Base-by-base conservation (phyloP, 92 coral and sea anemone species). In the Zoanthus gigantus region DNA sequence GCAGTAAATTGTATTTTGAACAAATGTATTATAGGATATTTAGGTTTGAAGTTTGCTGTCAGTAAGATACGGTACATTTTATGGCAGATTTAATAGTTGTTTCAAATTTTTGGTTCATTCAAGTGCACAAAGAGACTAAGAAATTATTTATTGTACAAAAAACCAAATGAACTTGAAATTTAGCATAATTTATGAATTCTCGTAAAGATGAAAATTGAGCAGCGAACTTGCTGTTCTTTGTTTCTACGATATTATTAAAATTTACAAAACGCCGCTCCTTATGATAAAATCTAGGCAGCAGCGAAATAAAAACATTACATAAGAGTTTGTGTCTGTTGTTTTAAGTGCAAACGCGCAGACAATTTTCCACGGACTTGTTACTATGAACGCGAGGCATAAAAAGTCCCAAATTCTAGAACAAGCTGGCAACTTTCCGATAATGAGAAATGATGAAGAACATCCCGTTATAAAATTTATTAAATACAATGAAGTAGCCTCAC, bases 1-100 rank as follows among this genome's bases (percentile, higher is more conserved):
- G 88, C 93, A 93, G 32, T 66, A 82, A 90, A 90, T 92, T 87
- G 94, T 95, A 95, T 95, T 95, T 95, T 95, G 93, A 86, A 94
- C 90, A 90, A 66, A 75, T 91, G 94, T 88, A 91, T 72, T 28
- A 93, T 85, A 89, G 84, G 44, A 89, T 93, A 93, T 95, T 93
- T 93, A 95, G 91, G 82, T 88, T 72, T 88, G 37, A 34, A 81
- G 85, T 60, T 37, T 81, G 60, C 85, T 30, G 60, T 81, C 85
- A 48, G 14, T 37, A 68, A 9, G 31, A 81, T 6, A 71, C 56
- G 60, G 74, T 53, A 46, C 56, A 60, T 81, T 81, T 81, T 81
- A 81, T 81, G 75, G 32, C 71, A 81, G 85, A 81, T 81, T 81
- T 81, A 66, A 80, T 81, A 81, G 75, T 81, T 80, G 85, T 63